phyloP scores from a whole-genome alignment of 2,888 invertebrate species.

The Euphydryas editha region DNA sequence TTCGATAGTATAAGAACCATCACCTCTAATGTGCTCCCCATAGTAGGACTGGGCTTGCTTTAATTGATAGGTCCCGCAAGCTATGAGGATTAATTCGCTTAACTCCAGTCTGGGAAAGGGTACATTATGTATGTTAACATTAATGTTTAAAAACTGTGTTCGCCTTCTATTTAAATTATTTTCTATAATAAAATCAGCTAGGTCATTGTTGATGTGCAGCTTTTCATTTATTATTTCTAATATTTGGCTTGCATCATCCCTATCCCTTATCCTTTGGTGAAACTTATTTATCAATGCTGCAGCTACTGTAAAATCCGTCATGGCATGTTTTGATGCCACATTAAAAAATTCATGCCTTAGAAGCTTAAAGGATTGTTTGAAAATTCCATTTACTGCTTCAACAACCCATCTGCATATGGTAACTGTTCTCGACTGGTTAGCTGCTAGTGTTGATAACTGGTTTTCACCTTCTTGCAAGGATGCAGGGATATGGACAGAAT shows the following conservation, averaged over 20 bases:
- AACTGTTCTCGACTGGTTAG: neutral
- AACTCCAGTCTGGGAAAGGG: slow-evolving; percentile 10
- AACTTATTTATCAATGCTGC: neutral
- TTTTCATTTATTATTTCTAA: neutral
- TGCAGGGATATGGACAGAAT: slow-evolving; percentile 3
- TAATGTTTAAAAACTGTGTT: neutral
- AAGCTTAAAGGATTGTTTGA: slow-evolving; percentile 1
- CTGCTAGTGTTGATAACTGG: neutral
- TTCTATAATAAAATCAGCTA: neutral
- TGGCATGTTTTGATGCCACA: neutral
- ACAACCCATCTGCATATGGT: slow-evolving; percentile 4
- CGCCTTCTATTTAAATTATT: neutral
- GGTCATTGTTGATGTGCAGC: neutral
- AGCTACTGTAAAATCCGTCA: too few relatives aligned
- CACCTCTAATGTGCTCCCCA: slow-evolving; percentile 36
- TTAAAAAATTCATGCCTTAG: slow-evolving; percentile 5
- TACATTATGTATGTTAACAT: neutral
- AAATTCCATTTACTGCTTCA: slow-evolving; percentile 3
- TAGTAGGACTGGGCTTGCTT: slow-evolving; percentile 38
- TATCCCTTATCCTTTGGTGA: neutral
- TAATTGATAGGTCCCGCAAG: slow-evolving; percentile 35
- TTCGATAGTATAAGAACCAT: slow-evolving; percentile 35
- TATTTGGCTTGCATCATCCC: neutral
- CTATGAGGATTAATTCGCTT: slow-evolving; percentile 23
- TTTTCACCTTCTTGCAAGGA: neutral